Evolutionary conservation across 2,113 vertebrate genomes (phyloP).

Genomic region (Notarius lentiginosus): DNA sequence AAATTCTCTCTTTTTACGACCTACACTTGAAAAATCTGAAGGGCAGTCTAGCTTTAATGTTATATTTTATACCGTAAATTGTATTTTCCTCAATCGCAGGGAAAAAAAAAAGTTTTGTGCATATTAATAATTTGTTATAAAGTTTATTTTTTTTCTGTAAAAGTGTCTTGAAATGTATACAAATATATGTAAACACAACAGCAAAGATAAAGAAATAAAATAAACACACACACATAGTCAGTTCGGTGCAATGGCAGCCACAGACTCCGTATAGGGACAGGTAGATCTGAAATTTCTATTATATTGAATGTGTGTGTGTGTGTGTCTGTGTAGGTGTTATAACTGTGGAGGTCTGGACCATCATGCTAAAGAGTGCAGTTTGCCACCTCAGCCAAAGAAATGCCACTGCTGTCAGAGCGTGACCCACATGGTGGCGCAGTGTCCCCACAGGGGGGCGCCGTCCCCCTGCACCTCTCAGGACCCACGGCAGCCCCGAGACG

Average conservation of each 20-base stretch:
- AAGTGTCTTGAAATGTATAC: no score
- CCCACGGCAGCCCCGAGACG: constrained; percentile 74
- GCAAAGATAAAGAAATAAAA: no score
- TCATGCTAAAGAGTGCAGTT: constrained; percentile 97
- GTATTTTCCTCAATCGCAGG: background rate
- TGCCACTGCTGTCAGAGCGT: constrained; percentile 98
- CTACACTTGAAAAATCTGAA: no score
- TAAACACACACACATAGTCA: no score
- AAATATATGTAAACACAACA: no score
- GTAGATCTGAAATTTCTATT: no score
- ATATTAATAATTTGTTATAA: background rate
- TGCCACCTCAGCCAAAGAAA: constrained; percentile 98
- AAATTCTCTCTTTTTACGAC: no score
- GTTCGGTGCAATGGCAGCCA: no score
- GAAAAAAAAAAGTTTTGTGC: background rate
- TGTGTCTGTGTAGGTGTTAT: constrained; percentile 82
- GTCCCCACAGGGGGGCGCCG: constrained; percentile 80
- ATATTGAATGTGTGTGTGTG: background rate
- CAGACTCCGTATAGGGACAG: no score
- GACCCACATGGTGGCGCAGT: constrained; percentile 94
- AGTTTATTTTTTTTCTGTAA: background rate
- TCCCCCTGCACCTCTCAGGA: constrained; percentile 87
- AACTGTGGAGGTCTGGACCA: constrained; percentile 98
- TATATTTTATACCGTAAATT: background rate
- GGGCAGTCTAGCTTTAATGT: no score